phyloP scores from a whole-genome alignment of 2,888 invertebrate species.

The Kuschelorhynchus macadamiae region DNA sequence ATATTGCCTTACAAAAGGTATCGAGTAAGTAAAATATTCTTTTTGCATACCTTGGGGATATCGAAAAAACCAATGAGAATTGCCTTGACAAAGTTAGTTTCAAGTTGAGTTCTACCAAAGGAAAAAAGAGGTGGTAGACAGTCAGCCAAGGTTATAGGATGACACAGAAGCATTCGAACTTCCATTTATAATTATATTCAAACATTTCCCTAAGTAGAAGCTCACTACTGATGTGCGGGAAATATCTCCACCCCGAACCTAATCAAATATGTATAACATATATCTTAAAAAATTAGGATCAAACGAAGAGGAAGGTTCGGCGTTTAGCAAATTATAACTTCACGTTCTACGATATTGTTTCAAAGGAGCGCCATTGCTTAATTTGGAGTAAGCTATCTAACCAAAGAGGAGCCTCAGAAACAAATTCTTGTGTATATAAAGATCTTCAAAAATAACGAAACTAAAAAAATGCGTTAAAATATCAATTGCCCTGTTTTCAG shows the following conservation, averaged over 20 bases:
- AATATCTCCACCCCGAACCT: constrained; percentile 6
- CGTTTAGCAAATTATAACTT: too few relatives aligned
- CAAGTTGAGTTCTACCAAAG: neutral
- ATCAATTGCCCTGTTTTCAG: too few relatives aligned
- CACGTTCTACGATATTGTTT: too few relatives aligned
- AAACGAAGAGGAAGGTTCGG: too few relatives aligned
- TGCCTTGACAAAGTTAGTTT: constrained; percentile 5
- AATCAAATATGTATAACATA: constrained; percentile 1
- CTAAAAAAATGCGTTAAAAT: too few relatives aligned
- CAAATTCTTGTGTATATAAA: too few relatives aligned
- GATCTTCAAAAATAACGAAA: too few relatives aligned
- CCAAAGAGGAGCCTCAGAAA: too few relatives aligned
- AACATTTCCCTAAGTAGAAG: constrained; percentile 8
- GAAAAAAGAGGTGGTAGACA: constrained; percentile 4
- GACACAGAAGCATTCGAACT: constrained; percentile 1
- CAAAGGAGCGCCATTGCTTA: too few relatives aligned
- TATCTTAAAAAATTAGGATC: neutral
- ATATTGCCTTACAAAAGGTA: constrained; percentile 2
- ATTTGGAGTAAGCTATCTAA: too few relatives aligned
- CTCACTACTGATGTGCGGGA: constrained; percentile 1
- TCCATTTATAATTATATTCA: constrained; percentile 7
- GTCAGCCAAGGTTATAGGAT: neutral
- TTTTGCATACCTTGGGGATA: constrained; percentile 21
- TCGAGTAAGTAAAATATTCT: constrained; percentile 21
- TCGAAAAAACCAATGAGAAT: constrained; percentile 11